A percentile compares a stretch with the other conserved stretches of the same genome.
phyloP scores from a whole-genome alignment of 35 echinoderm and acorn worm species.

The Strongylocentrotus purpuratus region DNA sequence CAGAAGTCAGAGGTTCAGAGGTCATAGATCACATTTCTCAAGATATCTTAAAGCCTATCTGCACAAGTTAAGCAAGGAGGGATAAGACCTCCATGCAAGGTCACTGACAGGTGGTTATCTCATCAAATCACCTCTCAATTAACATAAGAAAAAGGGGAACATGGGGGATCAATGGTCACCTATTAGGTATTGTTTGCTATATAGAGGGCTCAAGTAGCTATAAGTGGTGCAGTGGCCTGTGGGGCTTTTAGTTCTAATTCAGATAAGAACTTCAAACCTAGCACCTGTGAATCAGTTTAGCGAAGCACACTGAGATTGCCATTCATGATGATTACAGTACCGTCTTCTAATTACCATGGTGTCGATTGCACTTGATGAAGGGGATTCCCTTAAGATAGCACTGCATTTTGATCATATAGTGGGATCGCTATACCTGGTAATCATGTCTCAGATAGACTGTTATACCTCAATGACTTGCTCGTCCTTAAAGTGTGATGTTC shows the following conservation, averaged over 20 bases:
- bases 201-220: no score
- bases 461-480: not conserved
- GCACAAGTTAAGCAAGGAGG: no score
- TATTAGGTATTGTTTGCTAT: not conserved
- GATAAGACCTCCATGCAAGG: no score
- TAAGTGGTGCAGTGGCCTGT: no score
- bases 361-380: not conserved
- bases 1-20: not conserved
- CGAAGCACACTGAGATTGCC: not conserved
- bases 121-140: no score
- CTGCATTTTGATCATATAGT: not conserved
- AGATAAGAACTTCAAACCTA: not conserved
- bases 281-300: not conserved
- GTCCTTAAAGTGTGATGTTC: not conserved
- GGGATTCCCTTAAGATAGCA: no score
- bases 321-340: not conserved
- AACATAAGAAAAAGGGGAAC: no score
- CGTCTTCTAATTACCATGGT: no score
- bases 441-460: not conserved
- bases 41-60: not conserved
- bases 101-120: no score
- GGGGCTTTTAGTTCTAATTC: not conserved
- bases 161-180: no score
- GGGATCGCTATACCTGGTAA: not conserved
- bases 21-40: not conserved